These are phyloP conservation scores for Cerceris rybyensis DNA, from an alignment of 2,888 invertebrate genomes.

Conservation along the genomic window DNA sequence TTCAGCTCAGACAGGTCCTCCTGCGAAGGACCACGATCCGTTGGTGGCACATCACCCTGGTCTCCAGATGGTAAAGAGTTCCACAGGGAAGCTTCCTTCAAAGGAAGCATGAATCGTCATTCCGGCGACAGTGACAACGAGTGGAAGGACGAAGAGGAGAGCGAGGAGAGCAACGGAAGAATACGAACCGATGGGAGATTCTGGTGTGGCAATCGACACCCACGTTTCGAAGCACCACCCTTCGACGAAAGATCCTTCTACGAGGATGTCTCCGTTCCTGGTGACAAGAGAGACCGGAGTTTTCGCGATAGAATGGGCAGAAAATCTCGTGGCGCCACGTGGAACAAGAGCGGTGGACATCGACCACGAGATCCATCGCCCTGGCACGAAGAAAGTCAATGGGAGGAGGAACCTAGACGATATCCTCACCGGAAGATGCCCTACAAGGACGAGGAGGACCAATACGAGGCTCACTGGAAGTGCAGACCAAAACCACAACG, in stretches of 20 bases:
- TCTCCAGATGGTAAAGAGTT: conserved; percentile 90
- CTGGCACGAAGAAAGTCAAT: conserved; percentile 89
- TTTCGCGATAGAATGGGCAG: conserved; percentile 74
- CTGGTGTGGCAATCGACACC: conserved; percentile 74
- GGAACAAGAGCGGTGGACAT: conserved; percentile 82
- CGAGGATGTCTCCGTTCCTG: conserved; percentile 60
- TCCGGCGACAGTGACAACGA: conserved; percentile 81
- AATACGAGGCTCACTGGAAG: conserved; percentile 77
- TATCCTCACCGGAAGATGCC: conserved; percentile 72
- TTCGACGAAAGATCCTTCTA: conserved; percentile 73
- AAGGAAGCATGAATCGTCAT: conserved; percentile 80
- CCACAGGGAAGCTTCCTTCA: conserved; percentile 80
- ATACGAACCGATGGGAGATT: conserved; percentile 80
- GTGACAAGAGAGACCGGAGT: conserved; percentile 72
- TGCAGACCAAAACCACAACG: conserved; percentile 72
- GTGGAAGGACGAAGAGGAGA: conserved; percentile 82
- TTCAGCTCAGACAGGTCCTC: conserved; percentile 76
- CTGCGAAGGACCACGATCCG: conserved; percentile 73
- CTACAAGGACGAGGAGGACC: conserved; percentile 77
- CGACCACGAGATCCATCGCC: conserved; percentile 89
- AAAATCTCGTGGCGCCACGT: conserved; percentile 75
- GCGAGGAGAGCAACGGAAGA: conserved; percentile 78
- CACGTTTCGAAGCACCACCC: conserved; percentile 67
- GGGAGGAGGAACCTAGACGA: conserved; percentile 76
- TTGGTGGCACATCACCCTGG: conserved; percentile 86